A percentile compares a stretch with the other conserved stretches of the same genome.
These are phyloP conservation scores for Aphelinus atriplicis DNA, from an alignment of 1,140 invertebrate species.

Conservation along the genomic window DNA sequence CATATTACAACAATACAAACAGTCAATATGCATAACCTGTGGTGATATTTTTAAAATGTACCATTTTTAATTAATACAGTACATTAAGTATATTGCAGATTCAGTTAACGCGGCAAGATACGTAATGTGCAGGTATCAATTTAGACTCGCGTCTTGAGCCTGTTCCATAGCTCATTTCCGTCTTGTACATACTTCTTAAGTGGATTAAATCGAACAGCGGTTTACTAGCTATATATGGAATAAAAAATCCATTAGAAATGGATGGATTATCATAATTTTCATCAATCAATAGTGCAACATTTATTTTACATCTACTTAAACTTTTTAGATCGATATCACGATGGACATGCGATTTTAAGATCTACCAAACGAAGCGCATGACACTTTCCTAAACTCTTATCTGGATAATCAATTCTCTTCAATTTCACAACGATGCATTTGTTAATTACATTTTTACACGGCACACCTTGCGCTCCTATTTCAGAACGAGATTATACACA, in stretches of 20 bases:
- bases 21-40: constrained; percentile 44
- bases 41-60: constrained; percentile 40
- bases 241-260: constrained; percentile 33
- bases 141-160: not conserved
- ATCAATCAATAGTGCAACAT: constrained; percentile 22
- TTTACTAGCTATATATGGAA: constrained; percentile 33
- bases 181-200: constrained; percentile 24
- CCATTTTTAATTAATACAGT: constrained; percentile 6
- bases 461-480: not conserved
- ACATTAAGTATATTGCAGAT: not conserved
- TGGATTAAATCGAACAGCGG: constrained; percentile 38
- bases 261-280: constrained; percentile 27
- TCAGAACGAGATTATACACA: constrained; percentile 20
- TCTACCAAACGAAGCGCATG: constrained; percentile 3
- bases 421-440: constrained; percentile 7
- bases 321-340: not conserved
- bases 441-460: constrained; percentile 15
- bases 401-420: not conserved
- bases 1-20: constrained; percentile 56
- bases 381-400: not conserved
- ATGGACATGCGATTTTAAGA: no score
- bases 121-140: not conserved
- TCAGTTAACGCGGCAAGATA: constrained; percentile 4
- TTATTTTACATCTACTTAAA: constrained; percentile 21
- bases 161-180: constrained; percentile 10